Percentiles rank a stretch among this genome's conserved stretches.
These are phyloP conservation scores for Spermophilus dauricus DNA, from an alignment of 2,113 vertebrate species.

Conservation along the genomic window DNA sequence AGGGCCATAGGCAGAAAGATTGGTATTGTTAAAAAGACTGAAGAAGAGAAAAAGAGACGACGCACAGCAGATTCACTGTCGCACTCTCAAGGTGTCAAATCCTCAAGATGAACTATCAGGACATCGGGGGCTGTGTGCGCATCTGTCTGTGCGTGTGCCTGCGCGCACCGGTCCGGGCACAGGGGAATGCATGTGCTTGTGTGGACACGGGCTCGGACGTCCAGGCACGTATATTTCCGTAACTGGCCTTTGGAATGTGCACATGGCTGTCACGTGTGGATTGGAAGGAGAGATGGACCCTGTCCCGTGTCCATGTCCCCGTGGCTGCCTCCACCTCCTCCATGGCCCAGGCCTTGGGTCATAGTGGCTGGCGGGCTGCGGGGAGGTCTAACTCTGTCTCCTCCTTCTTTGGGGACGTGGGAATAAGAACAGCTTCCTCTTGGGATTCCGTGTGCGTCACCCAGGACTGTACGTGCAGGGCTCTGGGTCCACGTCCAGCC, in stretches of 20 bases:
- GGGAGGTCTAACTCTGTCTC: neutral
- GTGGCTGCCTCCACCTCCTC: accelerated
- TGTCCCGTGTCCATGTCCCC: too few species aligned
- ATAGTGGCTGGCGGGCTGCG: neutral
- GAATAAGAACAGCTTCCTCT: neutral
- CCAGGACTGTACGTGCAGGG: accelerated
- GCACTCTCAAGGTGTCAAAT: too few species aligned
- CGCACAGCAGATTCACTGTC: too few species aligned
- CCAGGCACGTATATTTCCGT: too few species aligned
- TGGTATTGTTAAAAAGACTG: neutral
- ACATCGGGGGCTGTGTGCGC: too few species aligned
- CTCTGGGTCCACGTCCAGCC: accelerated
- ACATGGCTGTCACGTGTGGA: neutral
- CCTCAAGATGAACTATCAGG: too few species aligned
- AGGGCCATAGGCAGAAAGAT: too few species aligned
- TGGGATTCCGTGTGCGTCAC: accelerated
- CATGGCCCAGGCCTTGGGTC: neutral
- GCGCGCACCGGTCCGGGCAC: too few species aligned
- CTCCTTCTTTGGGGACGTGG: neutral
- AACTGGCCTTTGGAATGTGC: too few species aligned
- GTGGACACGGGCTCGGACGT: too few species aligned
- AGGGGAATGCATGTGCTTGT: too few species aligned
- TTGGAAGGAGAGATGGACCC: neutral
- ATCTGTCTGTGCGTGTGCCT: too few species aligned
- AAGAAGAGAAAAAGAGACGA: neutral